phyloP scores from a whole-genome alignment of 2,113 vertebrate genomes.

The Hymenochirus boettgeri region DNA sequence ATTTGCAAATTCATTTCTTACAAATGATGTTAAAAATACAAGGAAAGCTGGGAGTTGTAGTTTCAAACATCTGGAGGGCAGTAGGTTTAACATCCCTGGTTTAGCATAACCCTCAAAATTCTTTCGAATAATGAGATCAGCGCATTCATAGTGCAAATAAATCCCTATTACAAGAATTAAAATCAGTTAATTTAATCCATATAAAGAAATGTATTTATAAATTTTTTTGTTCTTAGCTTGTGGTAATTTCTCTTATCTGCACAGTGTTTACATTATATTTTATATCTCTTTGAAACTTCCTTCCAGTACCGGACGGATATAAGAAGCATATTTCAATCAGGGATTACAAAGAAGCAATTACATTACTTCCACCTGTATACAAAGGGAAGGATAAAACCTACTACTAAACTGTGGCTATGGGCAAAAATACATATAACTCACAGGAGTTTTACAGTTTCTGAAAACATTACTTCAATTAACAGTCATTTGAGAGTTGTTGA shows the following conservation, averaged over 20 bases:
- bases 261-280: slow-evolving; percentile 37
- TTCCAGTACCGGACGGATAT: slow-evolving; percentile 49
- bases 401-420: slow-evolving; percentile 13
- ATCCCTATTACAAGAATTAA: slow-evolving; percentile 17
- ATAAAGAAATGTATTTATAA: slow-evolving; percentile 27
- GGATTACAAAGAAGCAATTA: slow-evolving; percentile 49
- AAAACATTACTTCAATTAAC: slow-evolving; percentile 34
- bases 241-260: slow-evolving; percentile 32
- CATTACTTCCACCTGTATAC: slow-evolving; percentile 43
- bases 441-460: slow-evolving; percentile 18
- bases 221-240: slow-evolving; percentile 24
- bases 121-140: slow-evolving; percentile 3
- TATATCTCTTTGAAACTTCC: slow-evolving; percentile 36
- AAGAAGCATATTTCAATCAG: slow-evolving; percentile 48
- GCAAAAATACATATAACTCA: slow-evolving; percentile 18
- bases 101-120: too few species aligned
- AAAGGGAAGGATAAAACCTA: slow-evolving; percentile 45
- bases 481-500: slow-evolving; percentile 16
- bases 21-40: too few species aligned
- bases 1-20: too few species aligned
- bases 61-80: too few species aligned
- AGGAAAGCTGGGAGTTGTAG: too few species aligned
- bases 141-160: slow-evolving; percentile 23
- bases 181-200: slow-evolving; percentile 31
- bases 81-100: too few species aligned